phyloP scores from a whole-genome alignment of 2,113 vertebrate genomes.

The Silurus asotus region DNA sequence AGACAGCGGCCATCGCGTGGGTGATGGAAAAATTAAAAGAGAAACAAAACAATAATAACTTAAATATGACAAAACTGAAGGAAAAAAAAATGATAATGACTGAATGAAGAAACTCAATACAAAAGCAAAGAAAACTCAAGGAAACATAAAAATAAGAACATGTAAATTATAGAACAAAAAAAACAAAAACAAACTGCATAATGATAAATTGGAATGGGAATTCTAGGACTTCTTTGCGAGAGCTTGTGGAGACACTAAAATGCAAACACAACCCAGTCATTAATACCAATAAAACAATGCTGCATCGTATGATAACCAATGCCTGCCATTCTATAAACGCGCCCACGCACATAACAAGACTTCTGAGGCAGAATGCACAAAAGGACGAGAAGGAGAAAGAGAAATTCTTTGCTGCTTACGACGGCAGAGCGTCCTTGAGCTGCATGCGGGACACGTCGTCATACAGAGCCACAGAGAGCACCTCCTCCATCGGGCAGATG shows the following conservation, averaged over 20 bases:
- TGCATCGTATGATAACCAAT: not conserved
- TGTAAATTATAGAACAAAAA: not conserved
- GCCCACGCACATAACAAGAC: not conserved
- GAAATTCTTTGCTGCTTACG: conserved; percentile 78
- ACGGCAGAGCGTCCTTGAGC: conserved; percentile 94
- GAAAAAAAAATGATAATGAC: conserved; percentile 25
- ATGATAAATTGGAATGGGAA: not conserved
- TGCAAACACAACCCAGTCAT: not conserved
- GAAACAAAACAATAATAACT: conserved; percentile 45
- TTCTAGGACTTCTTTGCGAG: not conserved
- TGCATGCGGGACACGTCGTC: conserved; percentile 97
- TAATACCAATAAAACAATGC: not conserved
- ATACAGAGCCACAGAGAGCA: conserved; percentile 93
- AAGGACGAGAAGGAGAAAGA: not conserved
- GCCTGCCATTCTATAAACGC: not conserved
- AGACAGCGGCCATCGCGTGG: conserved; percentile 74
- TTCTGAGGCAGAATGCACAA: not conserved
- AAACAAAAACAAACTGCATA: conserved; percentile 1
- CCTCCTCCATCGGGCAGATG: conserved; percentile 96
- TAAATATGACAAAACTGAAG: conserved; percentile 32
- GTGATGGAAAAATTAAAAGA: conserved; percentile 49
- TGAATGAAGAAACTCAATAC: not conserved
- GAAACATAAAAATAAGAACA: not conserved
- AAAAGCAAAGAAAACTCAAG: conserved; percentile 4
- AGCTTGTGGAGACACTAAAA: not conserved